Evolutionary conservation across 2,888 invertebrate genomes (phyloP).

Genomic region (Cephus sareptanus): DNA sequence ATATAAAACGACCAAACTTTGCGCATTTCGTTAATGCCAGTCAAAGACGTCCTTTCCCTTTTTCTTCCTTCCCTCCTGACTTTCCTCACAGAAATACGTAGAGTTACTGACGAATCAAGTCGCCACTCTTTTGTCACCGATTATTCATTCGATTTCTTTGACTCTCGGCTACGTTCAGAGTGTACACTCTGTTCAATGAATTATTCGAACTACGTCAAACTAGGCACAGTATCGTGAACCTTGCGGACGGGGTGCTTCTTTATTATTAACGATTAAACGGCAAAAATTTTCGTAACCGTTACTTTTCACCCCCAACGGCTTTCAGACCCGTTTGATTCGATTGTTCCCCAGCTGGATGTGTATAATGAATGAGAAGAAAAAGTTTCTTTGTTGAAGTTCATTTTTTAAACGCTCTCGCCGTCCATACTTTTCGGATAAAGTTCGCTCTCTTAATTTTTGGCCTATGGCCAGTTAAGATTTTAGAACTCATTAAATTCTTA

Average conservation of each 20-base stretch:
- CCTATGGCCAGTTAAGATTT: background rate
- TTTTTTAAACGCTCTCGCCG: background rate
- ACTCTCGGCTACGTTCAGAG: background rate
- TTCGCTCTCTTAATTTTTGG: background rate
- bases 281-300: background rate
- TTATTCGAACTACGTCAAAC: background rate
- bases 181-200: background rate
- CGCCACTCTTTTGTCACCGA: background rate
- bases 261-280: background rate
- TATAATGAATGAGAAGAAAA: conserved; percentile 26
- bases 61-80: background rate
- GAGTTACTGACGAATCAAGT: background rate
- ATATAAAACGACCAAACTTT: background rate
- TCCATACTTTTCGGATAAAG: background rate
- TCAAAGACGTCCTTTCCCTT: background rate
- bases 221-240: background rate
- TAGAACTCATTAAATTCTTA: background rate
- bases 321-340: conserved; percentile 11
- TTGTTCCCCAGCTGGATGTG: conserved; percentile 25
- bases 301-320: background rate
- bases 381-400: background rate
- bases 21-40: background rate
- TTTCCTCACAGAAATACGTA: background rate
- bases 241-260: background rate
- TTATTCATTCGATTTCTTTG: background rate